These are phyloP conservation scores for Ennomos quercinarius DNA, from an alignment of 2,888 invertebrate genomes.

Conservation along the genomic window DNA sequence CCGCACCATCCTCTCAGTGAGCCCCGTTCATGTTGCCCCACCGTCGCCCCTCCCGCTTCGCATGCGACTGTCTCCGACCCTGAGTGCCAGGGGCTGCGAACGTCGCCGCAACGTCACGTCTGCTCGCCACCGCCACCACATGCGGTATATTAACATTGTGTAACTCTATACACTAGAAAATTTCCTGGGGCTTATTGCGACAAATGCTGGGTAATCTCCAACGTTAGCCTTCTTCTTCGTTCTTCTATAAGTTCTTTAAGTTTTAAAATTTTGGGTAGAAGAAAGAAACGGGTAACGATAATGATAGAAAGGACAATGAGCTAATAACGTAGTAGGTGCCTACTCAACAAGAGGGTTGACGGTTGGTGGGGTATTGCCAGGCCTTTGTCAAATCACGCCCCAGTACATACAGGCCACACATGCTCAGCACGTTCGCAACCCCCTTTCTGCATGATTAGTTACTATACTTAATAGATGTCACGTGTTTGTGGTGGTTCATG, in stretches of 20 bases:
- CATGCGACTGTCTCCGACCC: slow-evolving; percentile 85
- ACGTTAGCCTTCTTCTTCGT: slow-evolving; percentile 32
- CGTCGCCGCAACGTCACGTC: slow-evolving; percentile 69
- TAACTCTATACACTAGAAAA: slow-evolving; percentile 54
- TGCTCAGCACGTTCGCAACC: slow-evolving; percentile 83
- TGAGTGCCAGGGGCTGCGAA: slow-evolving; percentile 83
- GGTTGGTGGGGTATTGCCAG: slow-evolving; percentile 51
- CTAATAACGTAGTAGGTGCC: slow-evolving; percentile 28
- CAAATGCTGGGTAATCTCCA: slow-evolving; percentile 56
- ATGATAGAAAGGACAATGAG: slow-evolving; percentile 11
- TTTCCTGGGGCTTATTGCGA: slow-evolving; percentile 49
- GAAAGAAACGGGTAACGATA: slow-evolving; percentile 16
- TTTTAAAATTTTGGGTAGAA: background rate
- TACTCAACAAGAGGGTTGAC: slow-evolving; percentile 34
- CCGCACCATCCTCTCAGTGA: slow-evolving; percentile 86
- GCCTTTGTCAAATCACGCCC: slow-evolving; percentile 64
- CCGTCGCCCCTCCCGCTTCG: slow-evolving; percentile 85
- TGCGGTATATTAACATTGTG: slow-evolving; percentile 72
- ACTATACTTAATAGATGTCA: slow-evolving; percentile 73
- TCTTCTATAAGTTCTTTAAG: slow-evolving; percentile 1
- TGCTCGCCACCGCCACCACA: slow-evolving; percentile 66
- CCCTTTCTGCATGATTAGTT: slow-evolving; percentile 83
- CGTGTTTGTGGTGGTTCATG: slow-evolving; percentile 70
- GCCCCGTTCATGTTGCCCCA: slow-evolving; percentile 86
- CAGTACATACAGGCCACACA: slow-evolving; percentile 65